Evolutionary conservation across 2,888 invertebrate genomes (phyloP), one percentile per base, ranked within the genome.

Genomic region (Copidosoma aretas): DNA sequence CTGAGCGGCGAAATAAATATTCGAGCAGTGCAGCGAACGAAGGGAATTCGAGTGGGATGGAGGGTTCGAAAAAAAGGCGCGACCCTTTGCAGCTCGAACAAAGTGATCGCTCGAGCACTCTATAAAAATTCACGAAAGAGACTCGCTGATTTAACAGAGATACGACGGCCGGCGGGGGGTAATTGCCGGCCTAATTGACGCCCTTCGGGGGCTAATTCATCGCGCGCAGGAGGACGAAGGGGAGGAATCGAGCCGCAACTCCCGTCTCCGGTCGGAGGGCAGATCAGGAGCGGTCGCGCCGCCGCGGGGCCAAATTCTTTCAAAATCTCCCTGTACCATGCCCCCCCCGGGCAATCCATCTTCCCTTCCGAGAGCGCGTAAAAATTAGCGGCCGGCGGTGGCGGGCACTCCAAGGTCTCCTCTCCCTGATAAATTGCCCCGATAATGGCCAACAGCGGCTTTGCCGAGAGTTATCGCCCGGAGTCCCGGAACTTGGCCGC

Each of bases 351-450:
- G 39, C 21, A 32, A 39, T 1, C 21, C 21, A 21, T 32, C 25
- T 1, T 25, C 22, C 15, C 25, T n/a, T 56, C 56, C 25, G 32
- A 25, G 22, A 14, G 56, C 3, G 32, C 4, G 32, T 32, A 32
- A 32, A 32, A 32, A 32, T 32, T 32, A 32, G 22, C 15, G 22
- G 10, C 5, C 14, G 22, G 15, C 22, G 53, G 53, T 15, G 24
- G 24, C n/a, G n/a, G n/a, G n/a, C n/a, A 22, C 24, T 22, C 22
- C 24, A 21, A 22, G 21, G 53, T 14, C 22, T 15, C 12, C 54
- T 21, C 8, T 22, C 56, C 15, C 56, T 52, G 68, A 68, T 68
- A 60, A 68, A 68, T 68, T 56, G 65, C 53, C 32, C 61, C 24
- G 65, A 69, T 69, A 65, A 62, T 52, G 54, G 43, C 12, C 32